phyloP scores from a whole-genome alignment of 2,797 vertebrate species.

The Characodon lateralis region DNA sequence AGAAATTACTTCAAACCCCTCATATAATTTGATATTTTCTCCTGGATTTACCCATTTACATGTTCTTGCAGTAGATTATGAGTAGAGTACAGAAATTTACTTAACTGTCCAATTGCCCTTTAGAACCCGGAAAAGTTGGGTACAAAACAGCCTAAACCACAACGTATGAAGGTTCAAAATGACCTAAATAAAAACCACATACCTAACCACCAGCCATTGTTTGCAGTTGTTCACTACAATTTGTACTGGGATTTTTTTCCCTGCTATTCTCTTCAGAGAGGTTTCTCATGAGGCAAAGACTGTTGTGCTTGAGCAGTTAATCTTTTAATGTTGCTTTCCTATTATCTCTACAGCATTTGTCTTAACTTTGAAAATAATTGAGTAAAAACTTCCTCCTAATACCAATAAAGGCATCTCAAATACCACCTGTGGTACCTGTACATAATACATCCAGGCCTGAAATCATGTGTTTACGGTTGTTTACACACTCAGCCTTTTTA shows the following conservation, averaged over 20 bases:
- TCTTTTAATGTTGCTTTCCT: not conserved
- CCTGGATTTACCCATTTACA: too few species aligned
- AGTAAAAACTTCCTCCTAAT: not conserved
- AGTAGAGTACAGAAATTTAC: too few species aligned
- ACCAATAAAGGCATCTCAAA: not conserved
- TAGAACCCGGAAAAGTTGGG: not conserved
- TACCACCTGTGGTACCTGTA: not conserved
- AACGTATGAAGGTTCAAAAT: not conserved
- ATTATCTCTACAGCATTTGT: not conserved
- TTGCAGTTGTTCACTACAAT: not conserved
- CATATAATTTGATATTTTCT: too few species aligned
- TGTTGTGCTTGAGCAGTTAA: not conserved
- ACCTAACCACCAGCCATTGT: not conserved
- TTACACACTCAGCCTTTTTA: slow-evolving; percentile 50
- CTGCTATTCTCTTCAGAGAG: not conserved
- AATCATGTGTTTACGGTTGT: slow-evolving; percentile 48
- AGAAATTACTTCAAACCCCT: too few species aligned
- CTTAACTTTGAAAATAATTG: slow-evolving; percentile 1
- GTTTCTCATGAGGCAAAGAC: not conserved
- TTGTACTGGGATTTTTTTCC: not conserved
- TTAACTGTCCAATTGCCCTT: too few species aligned
- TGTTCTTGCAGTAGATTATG: too few species aligned
- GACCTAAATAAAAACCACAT: not conserved
- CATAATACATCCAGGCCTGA: slow-evolving; percentile 14
- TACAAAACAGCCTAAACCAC: not conserved